phyloP scores from a whole-genome alignment of 2,113 vertebrate genomes.

The Pterocles gutturalis region DNA sequence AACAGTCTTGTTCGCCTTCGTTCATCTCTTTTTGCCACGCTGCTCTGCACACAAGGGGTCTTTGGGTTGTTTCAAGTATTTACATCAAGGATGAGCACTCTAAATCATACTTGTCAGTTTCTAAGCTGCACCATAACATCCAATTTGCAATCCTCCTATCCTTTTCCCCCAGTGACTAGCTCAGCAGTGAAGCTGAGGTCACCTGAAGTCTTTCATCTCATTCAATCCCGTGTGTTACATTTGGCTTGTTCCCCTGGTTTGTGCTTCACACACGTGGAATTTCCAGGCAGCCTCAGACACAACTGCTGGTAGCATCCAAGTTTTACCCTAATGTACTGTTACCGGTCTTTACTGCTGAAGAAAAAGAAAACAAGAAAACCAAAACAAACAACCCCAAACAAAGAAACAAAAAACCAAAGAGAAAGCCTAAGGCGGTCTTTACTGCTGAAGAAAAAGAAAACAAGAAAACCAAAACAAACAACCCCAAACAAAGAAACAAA shows the following conservation, averaged over 20 bases:
- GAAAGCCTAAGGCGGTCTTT: neutral
- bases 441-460: neutral
- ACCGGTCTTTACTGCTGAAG: neutral
- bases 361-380: neutral
- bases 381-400: too few relatives aligned
- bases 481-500: too few relatives aligned
- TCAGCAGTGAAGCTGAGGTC: neutral
- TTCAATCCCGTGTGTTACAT: rapidly evolving
- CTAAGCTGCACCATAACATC: too few relatives aligned
- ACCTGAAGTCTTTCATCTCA: too few relatives aligned
- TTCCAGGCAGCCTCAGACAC: neutral
- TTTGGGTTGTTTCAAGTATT: too few relatives aligned
- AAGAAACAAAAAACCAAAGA: too few relatives aligned
- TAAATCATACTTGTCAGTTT: too few relatives aligned
- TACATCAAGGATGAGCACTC: neutral
- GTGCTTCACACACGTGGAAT: rapidly evolving
- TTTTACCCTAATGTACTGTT: too few relatives aligned
- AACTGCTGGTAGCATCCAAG: rapidly evolving
- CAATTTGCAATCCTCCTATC: neutral
- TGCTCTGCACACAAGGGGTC: neutral
- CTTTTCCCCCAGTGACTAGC: neutral
- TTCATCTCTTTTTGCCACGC: neutral
- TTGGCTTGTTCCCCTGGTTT: neutral
- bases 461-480: too few relatives aligned
- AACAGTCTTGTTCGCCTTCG: neutral